Evolutionary conservation across 2,113 vertebrate genomes (phyloP), one percentile per base, ranked within the genome.

Genomic region (Pygoscelis adeliae): DNA sequence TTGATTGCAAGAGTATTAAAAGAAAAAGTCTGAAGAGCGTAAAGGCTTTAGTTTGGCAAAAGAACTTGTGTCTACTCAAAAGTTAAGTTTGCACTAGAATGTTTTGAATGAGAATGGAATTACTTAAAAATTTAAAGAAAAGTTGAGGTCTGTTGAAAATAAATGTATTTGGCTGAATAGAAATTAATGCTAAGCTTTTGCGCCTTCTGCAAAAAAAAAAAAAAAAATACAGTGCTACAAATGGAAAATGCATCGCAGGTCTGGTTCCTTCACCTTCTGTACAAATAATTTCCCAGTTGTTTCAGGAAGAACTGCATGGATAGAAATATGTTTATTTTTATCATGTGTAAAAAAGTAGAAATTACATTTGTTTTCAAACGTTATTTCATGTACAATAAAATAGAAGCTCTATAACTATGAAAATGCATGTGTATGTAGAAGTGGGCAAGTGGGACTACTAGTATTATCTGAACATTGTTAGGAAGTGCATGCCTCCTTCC

Each of bases 331-430:
- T 65, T 62, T 32, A 27, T 40, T 69, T 59, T 84, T 62, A 26
- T 79, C 10, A 17, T 15, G 9, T 36, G 3, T 49, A 58, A n/a
- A 4, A 18, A 61, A 73, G 6, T 53, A 53, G 40, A 80, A 87
- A 69, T 56, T 34, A 4, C 3, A 26, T 66, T 11, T 4, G 5
- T 12, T 63, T 40, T 29, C 19, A 76, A 52, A 25, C 9, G 2
- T 49, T 65, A 3, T 32, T 76, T 83, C 4, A 6, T 14, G 9
- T 84, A 19, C 14, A 53, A 11, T 21, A 46, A 27, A 36, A 22
- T 32, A 62, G 27, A 56, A 59, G 23, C 5, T 73, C 29, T 66
- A 0, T 23, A 20, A 26, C 2, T 22, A 1, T 11, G 17, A 26
- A 32, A 70, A 17, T 10, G 8, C 4, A 19, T 20, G 4, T 59